Percentiles rank a stretch among this genome's conserved stretches.
Conservation (phyloP, 2,888 invertebrate species). For the Tenthredo distinguenda region DNA sequence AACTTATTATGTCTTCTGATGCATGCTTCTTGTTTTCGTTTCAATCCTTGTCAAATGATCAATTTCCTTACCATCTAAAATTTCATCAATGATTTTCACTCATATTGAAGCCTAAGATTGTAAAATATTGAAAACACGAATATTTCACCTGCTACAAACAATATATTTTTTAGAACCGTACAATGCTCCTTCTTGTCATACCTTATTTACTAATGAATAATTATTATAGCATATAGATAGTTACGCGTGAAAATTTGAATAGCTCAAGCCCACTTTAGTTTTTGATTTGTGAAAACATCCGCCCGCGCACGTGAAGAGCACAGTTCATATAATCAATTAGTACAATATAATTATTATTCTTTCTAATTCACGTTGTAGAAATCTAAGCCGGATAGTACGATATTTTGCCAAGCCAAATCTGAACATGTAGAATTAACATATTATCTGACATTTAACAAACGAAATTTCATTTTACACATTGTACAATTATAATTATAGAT, state of each 20-base stretch:
- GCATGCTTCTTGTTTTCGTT: neutral
- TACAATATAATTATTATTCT: neutral
- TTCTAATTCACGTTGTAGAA: conserved; percentile 21
- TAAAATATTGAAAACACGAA: neutral
- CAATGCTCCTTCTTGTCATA: conserved; percentile 9
- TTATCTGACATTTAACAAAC: conserved; percentile 24
- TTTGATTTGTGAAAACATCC: conserved; percentile 32
- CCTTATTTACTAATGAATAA: conserved; percentile 22
- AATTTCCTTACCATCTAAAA: neutral
- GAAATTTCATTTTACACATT: conserved; percentile 18
- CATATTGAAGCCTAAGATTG: neutral
- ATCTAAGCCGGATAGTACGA: conserved; percentile 24
- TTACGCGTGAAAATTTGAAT: conserved; percentile 35
- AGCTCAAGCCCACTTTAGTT: conserved; percentile 24
- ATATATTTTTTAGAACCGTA: conserved; percentile 43
- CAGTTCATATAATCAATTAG: conserved; percentile 19
- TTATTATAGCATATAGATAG: conserved; percentile 2
- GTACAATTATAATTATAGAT: conserved; percentile 9
- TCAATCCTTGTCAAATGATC: neutral
- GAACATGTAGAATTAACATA: conserved; percentile 14
- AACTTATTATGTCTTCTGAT: neutral
- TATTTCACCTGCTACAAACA: conserved; percentile 43
- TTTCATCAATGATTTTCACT: neutral
- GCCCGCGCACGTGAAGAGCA: neutral
- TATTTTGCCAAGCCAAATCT: neutral